phyloP scores from a whole-genome alignment of 2,888 invertebrate species.

The Pterostichus madidus region DNA sequence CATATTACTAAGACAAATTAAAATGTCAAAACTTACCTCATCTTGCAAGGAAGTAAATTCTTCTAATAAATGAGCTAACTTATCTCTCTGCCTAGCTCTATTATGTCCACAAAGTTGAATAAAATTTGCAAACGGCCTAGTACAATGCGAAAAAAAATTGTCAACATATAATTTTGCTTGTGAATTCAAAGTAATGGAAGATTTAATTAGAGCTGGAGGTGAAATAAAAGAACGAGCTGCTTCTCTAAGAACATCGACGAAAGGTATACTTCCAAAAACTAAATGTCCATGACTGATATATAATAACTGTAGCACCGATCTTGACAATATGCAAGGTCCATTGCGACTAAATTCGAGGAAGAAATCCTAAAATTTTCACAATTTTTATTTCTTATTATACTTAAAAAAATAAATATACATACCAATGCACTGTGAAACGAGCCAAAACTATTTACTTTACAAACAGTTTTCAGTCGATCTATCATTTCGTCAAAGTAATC shows the following conservation, averaged over 20 bases:
- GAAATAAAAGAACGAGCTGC: constrained; percentile 93
- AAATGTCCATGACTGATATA: constrained; percentile 80
- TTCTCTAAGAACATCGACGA: constrained; percentile 91
- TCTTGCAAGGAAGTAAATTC: constrained; percentile 95
- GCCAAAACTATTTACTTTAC: constrained; percentile 88
- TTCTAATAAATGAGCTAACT: constrained; percentile 92
- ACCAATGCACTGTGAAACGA: constrained; percentile 92
- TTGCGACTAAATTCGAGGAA: constrained; percentile 95
- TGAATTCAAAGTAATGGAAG: constrained; percentile 83
- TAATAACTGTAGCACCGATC: constrained; percentile 92
- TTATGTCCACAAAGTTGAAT: constrained; percentile 96
- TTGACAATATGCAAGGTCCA: constrained; percentile 93
- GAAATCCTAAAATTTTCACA: constrained; percentile 84
- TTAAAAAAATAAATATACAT: constrained; percentile 71
- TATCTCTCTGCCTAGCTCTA: constrained; percentile 96
- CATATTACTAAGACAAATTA: not conserved
- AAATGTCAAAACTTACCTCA: constrained; percentile 81
- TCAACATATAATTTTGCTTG: constrained; percentile 93
- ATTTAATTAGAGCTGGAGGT: constrained; percentile 91
- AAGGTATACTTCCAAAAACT: constrained; percentile 81
- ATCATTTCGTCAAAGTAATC: constrained; percentile 90
- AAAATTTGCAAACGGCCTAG: constrained; percentile 91
- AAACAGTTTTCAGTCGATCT: constrained; percentile 88
- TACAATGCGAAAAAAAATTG: constrained; percentile 91
- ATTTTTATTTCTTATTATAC: not conserved